Conservation (phyloP, 2,888 invertebrate species). For the Orthosia gothica region DNA sequence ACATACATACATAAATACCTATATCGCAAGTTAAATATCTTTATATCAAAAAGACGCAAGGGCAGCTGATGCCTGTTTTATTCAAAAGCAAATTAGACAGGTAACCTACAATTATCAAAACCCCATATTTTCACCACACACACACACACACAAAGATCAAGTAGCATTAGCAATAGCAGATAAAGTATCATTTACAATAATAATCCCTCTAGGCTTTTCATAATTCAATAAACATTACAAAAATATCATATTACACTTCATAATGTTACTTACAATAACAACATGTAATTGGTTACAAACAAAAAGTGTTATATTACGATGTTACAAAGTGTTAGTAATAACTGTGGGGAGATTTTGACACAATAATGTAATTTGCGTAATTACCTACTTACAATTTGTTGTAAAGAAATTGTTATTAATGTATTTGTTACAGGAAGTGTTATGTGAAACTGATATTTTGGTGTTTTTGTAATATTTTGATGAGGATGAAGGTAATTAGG, state of each 20-base stretch:
- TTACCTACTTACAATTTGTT: slow-evolving; percentile 39
- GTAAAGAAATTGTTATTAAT: slow-evolving; percentile 40
- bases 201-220: slow-evolving; percentile 12
- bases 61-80: slow-evolving; percentile 14
- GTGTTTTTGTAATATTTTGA: slow-evolving; percentile 9
- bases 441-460: slow-evolving; percentile 65
- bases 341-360: slow-evolving; percentile 42
- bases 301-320: slow-evolving; percentile 61
- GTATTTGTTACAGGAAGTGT: slow-evolving; percentile 66
- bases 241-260: slow-evolving; percentile 48
- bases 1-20: too few relatives aligned
- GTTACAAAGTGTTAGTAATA: slow-evolving; percentile 40
- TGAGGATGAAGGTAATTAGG: neutral
- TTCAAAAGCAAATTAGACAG: slow-evolving; percentile 4
- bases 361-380: slow-evolving; percentile 59
- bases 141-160: slow-evolving; percentile 29
- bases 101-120: slow-evolving; percentile 36
- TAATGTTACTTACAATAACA: slow-evolving; percentile 33
- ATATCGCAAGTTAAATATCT: too few relatives aligned
- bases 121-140: slow-evolving; percentile 49
- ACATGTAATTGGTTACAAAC: slow-evolving; percentile 52
- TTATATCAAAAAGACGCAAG: neutral
- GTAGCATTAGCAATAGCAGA: too few relatives aligned
- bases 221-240: slow-evolving; percentile 60
- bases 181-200: slow-evolving; percentile 54